Base-by-base conservation (phyloP, 2,797 vertebrate genomes). In the Cyprinodon diabolis region DNA sequence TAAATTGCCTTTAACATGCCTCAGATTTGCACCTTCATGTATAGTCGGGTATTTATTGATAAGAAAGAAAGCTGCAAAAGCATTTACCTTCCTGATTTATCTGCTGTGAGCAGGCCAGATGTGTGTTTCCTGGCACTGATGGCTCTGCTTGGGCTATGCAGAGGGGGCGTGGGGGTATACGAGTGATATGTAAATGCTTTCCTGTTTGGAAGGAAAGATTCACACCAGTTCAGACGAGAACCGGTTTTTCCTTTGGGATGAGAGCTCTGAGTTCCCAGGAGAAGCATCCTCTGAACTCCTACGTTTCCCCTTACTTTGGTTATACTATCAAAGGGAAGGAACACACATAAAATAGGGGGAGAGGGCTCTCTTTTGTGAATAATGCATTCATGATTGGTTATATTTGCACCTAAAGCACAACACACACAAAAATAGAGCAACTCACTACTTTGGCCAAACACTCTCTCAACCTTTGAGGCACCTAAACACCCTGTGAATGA, bases 241-340 rank as follows among this genome's bases (percentile, higher is more conserved):
- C 80, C 63, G 66, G 78, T 81, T 86, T 66, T 80, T 84, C 88
- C 82, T 83, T 71, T 77, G 85, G 89, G 90, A 88, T 80, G 80
- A 88, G 78, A 82, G 86, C 75, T 72, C 78, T 37, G 83, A 45
- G 66, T 51, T 90, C 91, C 89, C 91, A 40, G 37, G 89, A 86
- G 82, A 81, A 54, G 74, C 84, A 77, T 89, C 83, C 83, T 92
- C 88, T 83, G 86, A 90, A 88, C 90, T 91, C 80, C 81, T 90
- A 82, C 78, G 75, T 83, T 77, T 82, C 79, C 66, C 80, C 80
- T 88, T 81, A 86, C 86, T 92, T 89, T 86, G 84, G 87, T 92
- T 92, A 49, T 90, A 90, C 90, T 89, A 92, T 93, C 91, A 92
- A 91, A 92, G 89, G 85, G 52, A 89, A 79, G 84, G 82, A 85